Percentiles rank a stretch among this genome's conserved stretches.
Evolutionary conservation across 2,113 vertebrate genomes (phyloP).

Genomic region (Myxocyprinus asiaticus): DNA sequence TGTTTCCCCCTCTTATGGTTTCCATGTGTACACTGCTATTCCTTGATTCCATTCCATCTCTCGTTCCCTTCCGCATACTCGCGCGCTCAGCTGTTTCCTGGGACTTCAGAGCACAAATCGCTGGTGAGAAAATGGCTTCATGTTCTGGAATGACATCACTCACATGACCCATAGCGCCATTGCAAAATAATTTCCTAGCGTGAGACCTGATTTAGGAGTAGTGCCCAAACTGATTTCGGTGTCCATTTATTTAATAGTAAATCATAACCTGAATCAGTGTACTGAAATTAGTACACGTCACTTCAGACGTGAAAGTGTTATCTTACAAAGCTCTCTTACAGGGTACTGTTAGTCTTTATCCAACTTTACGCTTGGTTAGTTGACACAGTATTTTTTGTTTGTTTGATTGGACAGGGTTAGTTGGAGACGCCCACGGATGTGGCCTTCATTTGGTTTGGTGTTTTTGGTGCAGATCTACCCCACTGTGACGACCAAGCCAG

Average conservation of each 20-base stretch:
- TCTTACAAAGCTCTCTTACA: too few species aligned
- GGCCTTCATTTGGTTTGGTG: constrained; percentile 21
- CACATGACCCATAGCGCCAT: not conserved
- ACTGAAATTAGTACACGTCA: not conserved
- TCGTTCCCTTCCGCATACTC: not conserved
- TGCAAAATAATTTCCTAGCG: not conserved
- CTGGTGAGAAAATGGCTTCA: not conserved
- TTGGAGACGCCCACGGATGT: constrained; percentile 1
- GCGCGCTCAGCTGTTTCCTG: not conserved
- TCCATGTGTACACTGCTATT: not conserved
- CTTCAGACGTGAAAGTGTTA: too few species aligned
- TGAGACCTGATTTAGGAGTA: not conserved
- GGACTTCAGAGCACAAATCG: not conserved
- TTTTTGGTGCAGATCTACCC: not conserved
- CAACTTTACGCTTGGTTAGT: not conserved
- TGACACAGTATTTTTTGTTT: not conserved
- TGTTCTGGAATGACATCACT: not conserved
- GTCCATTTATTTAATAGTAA: not conserved
- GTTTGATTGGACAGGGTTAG: constrained; percentile 16
- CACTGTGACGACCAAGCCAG: constrained; percentile 33
- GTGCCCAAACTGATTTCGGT: not conserved
- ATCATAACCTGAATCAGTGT: not conserved
- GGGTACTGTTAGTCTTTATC: not conserved
- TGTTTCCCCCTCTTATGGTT: not conserved
- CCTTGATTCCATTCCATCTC: constrained; percentile 20